Base-by-base conservation (phyloP, 1,140 invertebrate genomes). In the Eciton burchellii region DNA sequence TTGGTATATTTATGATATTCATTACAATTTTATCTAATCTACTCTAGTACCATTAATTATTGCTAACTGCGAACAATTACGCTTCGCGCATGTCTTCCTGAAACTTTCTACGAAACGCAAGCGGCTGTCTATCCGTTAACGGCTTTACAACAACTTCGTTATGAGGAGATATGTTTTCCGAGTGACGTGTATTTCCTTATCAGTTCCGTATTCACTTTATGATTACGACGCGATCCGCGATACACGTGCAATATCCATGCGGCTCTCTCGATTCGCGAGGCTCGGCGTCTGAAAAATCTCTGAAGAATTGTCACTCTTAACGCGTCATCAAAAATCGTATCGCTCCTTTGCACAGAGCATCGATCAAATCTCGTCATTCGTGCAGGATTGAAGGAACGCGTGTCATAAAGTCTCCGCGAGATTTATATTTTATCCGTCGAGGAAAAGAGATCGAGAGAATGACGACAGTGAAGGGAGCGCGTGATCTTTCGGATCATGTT, bases 1-100 rank as follows among this genome's bases (percentile, higher is more conserved):
- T n/a, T 43, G 12, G 26, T 57, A 59, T 87, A 87, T 88, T 88
- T 87, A 85, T 83, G 83, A 88, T 88, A 87, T 87, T 87, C 87
- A 76, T 82, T 87, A 85, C 71, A 82, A 87, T 45, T 88, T 85
- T 87, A 88, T 88, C 86, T 88, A 88, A 88, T 88, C 85, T 83
- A 59, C 79, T 59, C 11, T 12, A 41, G 29, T 41, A 71, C 68
- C 66, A 85, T 88, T 87, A 87, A 88, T 88, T 87, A 82, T 87
- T 82, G 71, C 49, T 82, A 83, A 83, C 85, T 83, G 73, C 56
- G 85, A 88, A 88, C 85, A 88, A 88, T 88, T 88, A 88, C 41
- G 83, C 54, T 82, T 45, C n/a, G 63, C 35, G 65, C 54, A 47
- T 63, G 76, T 88, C 86, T 86, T 87, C 65, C 84, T 83, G 66